Conservation (phyloP, 2,113 vertebrate species). For the Papio anubis region DNA sequence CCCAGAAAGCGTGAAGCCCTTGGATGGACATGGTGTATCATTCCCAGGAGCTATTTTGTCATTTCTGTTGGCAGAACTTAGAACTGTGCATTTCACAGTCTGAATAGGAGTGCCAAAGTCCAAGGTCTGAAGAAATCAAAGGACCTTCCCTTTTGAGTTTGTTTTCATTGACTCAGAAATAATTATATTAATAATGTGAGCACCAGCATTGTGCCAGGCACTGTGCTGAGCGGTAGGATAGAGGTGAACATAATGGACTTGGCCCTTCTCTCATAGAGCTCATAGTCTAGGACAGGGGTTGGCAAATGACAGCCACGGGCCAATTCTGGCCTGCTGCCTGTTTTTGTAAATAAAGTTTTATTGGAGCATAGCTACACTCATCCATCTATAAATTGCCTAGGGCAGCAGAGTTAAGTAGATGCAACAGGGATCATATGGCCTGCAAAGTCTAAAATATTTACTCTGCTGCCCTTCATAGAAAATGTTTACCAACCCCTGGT, state of each 20-base stretch:
- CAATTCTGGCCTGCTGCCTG: background rate
- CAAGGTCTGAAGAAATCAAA: background rate
- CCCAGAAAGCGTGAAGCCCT: background rate
- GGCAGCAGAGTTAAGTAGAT: background rate
- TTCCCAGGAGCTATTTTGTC: constrained; percentile 36
- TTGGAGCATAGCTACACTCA: background rate
- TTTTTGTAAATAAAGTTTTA: constrained; percentile 58
- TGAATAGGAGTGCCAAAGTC: constrained; percentile 16
- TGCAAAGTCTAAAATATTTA: background rate
- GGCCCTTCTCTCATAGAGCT: background rate
- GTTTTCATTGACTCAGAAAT: background rate
- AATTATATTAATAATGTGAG: background rate
- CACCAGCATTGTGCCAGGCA: background rate
- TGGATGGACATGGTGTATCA: background rate
- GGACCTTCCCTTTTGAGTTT: background rate
- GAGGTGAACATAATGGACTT: background rate
- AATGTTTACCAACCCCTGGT: background rate
- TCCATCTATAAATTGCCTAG: background rate
- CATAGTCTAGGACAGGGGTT: background rate
- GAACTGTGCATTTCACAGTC: background rate
- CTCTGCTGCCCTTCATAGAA: background rate
- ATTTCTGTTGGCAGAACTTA: constrained; percentile 46
- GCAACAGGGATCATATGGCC: background rate
- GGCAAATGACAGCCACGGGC: background rate
- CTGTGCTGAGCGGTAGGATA: background rate